Base-by-base conservation (phyloP, 2,888 invertebrate genomes). In the Alloplasta piceator region DNA sequence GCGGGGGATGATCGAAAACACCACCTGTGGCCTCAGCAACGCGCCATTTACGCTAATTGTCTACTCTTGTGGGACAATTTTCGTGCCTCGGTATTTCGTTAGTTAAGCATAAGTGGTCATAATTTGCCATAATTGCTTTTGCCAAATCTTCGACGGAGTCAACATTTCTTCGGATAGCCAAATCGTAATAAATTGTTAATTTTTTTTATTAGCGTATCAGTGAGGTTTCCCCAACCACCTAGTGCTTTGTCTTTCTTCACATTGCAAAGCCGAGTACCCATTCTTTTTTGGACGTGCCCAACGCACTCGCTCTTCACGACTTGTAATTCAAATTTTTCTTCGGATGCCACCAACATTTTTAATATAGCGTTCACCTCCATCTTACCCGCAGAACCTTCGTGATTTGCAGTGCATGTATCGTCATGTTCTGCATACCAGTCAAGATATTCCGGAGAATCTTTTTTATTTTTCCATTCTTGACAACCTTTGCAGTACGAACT, bases 91-190 rank as follows among this genome's bases (percentile, higher is more conserved):
- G 83, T 48, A 84, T 75, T 12, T 83, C 77, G 55, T 86, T 78
- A 50, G 80, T 83, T 0, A 83, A 86, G 46, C 55, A 48, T 52
- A 79, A 68, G 58, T 86, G 85, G 43, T 81, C 38, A 68, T 77
- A 79, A 14, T 82, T 83, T 9, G 83, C 84, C 83, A 85, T 73
- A 55, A 83, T 82, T 38, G 83, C 80, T 7, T 78, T 81, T 79
- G 77, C 78, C 85, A 86, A 83, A 52, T 81, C 72, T 72, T 82
- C 74, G 2, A 85, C 74, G 70, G 63, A 79, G 10, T 79, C 63
- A 67, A 64, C 56, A 68, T 86, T 78, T 80, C 82, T 75, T 55
- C 83, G 58, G 55, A 87, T 85, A 14, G 84, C 84, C 39, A 86
- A 73, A 7, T 16, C 16, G 6, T 55, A 55, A 16, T 55, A 16